Conservation (phyloP, 2,797 vertebrate genomes). For the Lagodon rhomboides region DNA sequence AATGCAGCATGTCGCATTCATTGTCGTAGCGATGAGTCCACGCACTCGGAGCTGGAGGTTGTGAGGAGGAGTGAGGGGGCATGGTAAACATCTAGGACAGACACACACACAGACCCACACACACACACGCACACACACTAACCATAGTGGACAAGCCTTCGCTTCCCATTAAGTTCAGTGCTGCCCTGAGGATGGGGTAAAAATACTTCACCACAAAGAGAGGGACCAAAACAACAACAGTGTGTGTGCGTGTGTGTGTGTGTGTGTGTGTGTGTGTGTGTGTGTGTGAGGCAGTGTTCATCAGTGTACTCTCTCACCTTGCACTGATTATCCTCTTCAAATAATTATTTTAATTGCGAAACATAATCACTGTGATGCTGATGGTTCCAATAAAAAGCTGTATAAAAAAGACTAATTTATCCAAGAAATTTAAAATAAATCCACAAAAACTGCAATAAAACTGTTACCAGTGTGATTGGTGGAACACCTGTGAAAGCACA, state of each 20-base stretch:
- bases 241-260: conserved; percentile 37
- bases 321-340: conserved; percentile 16
- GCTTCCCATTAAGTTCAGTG: conserved; percentile 80
- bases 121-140: conserved; percentile 69
- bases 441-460: background rate
- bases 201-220: conserved; percentile 73
- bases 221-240: conserved; percentile 52
- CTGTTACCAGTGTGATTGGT: background rate
- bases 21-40: conserved; percentile 33
- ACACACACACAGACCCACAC: conserved; percentile 26
- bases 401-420: background rate
- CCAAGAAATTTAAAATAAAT: conserved; percentile 17
- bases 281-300: conserved; percentile 7
- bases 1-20: conserved; percentile 32
- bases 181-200: conserved; percentile 75
- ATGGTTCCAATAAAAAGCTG: background rate
- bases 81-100: conserved; percentile 75
- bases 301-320: conserved; percentile 16
- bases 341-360: conserved; percentile 31
- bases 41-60: conserved; percentile 61
- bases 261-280: conserved; percentile 20
- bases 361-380: conserved; percentile 10
- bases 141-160: conserved; percentile 83
- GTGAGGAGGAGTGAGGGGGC: conserved; percentile 66
- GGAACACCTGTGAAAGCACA: background rate